Evolutionary conservation across 2,797 vertebrate genomes (phyloP).

Genomic region (Rhynchonycteris naso): DNA sequence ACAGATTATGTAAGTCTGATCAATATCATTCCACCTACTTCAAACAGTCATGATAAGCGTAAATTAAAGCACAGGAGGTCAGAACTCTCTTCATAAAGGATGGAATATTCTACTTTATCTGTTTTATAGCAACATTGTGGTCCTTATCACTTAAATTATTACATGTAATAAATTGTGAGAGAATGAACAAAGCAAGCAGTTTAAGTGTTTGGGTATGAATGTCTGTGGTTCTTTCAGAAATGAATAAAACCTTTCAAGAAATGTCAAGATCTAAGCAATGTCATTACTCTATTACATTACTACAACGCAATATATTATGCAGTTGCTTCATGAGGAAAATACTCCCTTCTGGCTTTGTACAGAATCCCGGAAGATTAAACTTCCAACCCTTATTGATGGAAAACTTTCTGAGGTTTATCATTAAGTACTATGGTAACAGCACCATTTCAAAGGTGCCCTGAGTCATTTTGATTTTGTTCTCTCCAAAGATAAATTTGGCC

Average conservation of each 20-base stretch:
- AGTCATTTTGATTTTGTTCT: constrained; percentile 36
- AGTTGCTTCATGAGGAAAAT: constrained; percentile 18
- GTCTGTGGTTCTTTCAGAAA: constrained; percentile 3
- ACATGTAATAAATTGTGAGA: background rate
- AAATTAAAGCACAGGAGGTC: constrained; percentile 44
- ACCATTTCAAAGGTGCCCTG: background rate
- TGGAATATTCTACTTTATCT: background rate
- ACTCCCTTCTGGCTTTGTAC: background rate
- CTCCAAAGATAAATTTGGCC: background rate
- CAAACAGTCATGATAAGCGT: background rate
- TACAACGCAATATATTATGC: background rate
- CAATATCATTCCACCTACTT: background rate
- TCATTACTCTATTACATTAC: background rate
- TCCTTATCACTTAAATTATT: background rate
- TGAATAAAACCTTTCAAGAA: constrained; percentile 25
- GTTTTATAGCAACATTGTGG: background rate
- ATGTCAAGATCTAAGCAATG: constrained; percentile 1
- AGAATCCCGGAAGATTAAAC: background rate
- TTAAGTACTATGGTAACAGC: background rate
- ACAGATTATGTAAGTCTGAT: constrained; percentile 28
- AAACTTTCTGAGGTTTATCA: constrained; percentile 37
- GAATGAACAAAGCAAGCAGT: constrained; percentile 20
- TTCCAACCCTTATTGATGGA: background rate
- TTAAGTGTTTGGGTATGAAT: background rate
- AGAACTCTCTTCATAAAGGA: background rate